Percentiles rank a stretch among this genome's conserved stretches.
These are phyloP conservation scores for Melospiza melodia DNA, from an alignment of 2,113 vertebrate species.

Conservation along the genomic window DNA sequence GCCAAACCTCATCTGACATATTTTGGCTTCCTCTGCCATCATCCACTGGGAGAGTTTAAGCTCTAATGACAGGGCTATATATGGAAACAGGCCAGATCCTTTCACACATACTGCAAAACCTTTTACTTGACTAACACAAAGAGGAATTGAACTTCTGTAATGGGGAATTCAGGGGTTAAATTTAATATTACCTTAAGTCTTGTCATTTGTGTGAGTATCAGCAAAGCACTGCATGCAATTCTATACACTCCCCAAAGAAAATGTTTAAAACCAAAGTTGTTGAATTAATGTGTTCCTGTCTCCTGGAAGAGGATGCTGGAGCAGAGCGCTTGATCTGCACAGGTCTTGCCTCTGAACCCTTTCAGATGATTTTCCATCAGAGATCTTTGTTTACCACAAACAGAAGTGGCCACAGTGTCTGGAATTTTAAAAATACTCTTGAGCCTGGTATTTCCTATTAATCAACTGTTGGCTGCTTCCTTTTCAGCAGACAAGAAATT, in stretches of 20 bases:
- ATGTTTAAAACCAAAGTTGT: not conserved
- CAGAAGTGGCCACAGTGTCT: not conserved
- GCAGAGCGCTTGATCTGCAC: not conserved
- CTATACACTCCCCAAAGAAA: not conserved
- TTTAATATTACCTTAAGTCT: not conserved
- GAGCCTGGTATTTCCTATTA: not conserved
- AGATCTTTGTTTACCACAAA: not conserved
- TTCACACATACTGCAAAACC: not conserved
- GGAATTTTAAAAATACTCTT: not conserved
- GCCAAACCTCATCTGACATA: not conserved
- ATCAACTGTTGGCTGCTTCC: not conserved
- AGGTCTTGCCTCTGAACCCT: not conserved
- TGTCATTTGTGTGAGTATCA: not conserved
- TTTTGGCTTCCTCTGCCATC: not conserved
- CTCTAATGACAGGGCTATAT: not conserved
- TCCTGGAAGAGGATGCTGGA: not conserved
- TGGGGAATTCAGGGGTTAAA: not conserved
- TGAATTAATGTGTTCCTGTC: not conserved
- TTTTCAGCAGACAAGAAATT: not conserved
- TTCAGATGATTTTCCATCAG: not conserved
- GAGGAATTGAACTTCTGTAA: not conserved
- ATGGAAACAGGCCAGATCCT: not conserved
- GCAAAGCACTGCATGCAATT: not conserved
- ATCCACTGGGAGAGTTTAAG: not conserved
- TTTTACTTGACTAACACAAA: not conserved